A percentile compares a stretch with the other conserved stretches of the same genome.
Evolutionary conservation across 2,888 invertebrate species (phyloP).

Genomic region (Agrotis clavis): DNA sequence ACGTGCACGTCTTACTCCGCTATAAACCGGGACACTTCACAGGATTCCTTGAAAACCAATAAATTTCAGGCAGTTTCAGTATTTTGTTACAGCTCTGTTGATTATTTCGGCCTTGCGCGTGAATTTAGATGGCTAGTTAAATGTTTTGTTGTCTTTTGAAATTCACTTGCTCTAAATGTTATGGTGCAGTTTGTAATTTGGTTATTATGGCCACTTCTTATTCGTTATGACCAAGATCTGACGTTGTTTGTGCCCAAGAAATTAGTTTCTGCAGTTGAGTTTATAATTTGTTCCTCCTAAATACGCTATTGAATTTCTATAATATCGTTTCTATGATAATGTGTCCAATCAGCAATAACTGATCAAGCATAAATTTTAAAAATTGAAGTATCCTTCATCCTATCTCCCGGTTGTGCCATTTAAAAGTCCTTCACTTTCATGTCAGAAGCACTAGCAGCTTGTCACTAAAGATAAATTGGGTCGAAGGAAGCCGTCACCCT

Average conservation of each 20-base stretch:
- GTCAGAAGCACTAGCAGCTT: slow-evolving; percentile 1
- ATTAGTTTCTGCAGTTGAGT: too few relatives aligned
- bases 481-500: neutral
- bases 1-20: slow-evolving; percentile 38
- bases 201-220: too few relatives aligned
- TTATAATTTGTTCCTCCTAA: too few relatives aligned
- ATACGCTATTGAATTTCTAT: too few relatives aligned
- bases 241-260: too few relatives aligned
- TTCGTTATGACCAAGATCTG: too few relatives aligned
- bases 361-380: neutral
- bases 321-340: too few relatives aligned
- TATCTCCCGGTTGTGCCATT: neutral
- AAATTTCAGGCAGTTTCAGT: slow-evolving; percentile 45
- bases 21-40: slow-evolving; percentile 54
- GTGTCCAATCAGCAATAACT: neutral
- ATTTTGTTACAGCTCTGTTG: slow-evolving; percentile 52
- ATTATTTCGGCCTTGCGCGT: slow-evolving; percentile 52
- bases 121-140: slow-evolving; percentile 41
- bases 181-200: neutral
- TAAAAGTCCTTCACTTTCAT: neutral
- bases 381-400: neutral
- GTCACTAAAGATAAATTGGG: slow-evolving; percentile 16
- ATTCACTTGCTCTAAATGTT: neutral
- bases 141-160: slow-evolving; percentile 23
- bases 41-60: slow-evolving; percentile 59